phyloP scores from a whole-genome alignment of 2,888 invertebrate species.

The Agrochola circellaris region DNA sequence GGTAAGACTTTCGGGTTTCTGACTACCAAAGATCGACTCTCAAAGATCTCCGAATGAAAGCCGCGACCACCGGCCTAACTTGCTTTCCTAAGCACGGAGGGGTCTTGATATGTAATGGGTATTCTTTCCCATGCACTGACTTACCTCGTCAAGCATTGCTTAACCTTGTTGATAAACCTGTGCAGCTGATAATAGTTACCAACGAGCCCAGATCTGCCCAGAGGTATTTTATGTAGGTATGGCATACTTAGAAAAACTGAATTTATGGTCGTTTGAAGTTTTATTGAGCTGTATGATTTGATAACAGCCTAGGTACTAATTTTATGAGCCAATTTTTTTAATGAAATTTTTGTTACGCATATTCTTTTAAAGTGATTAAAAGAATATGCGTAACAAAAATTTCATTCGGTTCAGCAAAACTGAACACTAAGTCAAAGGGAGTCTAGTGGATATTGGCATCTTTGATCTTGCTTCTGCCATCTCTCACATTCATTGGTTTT shows the following conservation, averaged over 20 bases:
- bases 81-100: too few relatives aligned
- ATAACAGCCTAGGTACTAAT: conserved; percentile 1
- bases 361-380: too few relatives aligned
- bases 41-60: not conserved
- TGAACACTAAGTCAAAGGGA: not conserved
- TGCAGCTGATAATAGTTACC: not conserved
- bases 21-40: not conserved
- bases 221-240: not conserved
- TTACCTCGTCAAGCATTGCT: not conserved
- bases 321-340: conserved; percentile 1
- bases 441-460: not conserved
- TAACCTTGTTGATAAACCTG: not conserved
- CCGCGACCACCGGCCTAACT: not conserved
- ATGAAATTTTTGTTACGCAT: too few relatives aligned
- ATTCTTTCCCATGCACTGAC: too few relatives aligned
- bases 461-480: not conserved
- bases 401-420: not conserved
- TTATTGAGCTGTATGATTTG: conserved; percentile 6
- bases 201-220: not conserved
- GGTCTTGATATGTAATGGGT: too few relatives aligned
- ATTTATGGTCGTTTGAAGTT: not conserved
- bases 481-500: not conserved
- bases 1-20: not conserved
- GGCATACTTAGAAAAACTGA: not conserved
- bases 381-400: too few relatives aligned